Evolutionary conservation across 30 jellyfish, hydroid and myxozoan species (phyloP), one percentile per base, ranked within the genome.

Genomic region (Turritopsis dohrnii): DNA sequence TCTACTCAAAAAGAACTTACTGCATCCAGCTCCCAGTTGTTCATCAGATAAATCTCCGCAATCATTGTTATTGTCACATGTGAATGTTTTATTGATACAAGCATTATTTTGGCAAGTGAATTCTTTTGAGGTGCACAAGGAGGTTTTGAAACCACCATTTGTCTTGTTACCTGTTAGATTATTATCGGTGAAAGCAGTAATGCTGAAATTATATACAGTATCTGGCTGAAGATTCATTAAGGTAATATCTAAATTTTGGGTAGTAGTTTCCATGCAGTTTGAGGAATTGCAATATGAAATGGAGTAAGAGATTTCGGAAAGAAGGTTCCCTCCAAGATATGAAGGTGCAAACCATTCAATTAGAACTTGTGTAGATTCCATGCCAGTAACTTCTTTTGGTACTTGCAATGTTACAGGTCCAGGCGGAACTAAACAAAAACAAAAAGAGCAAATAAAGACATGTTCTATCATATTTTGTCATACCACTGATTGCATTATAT

Each of bases 141-240:
- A 69, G 77, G 77, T 69, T 69, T 7, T 19, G 19, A 69, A 69
- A n/a, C 31, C 16, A 69, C 30, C 77, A 69, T 16, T n/a, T n/a
- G 30, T 27, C 9, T 16, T 9, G 19, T 69, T 23, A 0, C 77
- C 77, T 7, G 77, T 27, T 8, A n/a, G 16, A n/a, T n/a, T 1
- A 7, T 19, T 19, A n/a, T 69, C 19, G 19, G 9, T 21, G 19
- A 69, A 27, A 69, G 77, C 77, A 7, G 77, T 8, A 7, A 69
- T 27, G 19, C 31, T 69, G 30, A 69, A 69, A 69, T 9, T 69
- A 69, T 69, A 69, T 7, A n/a, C 77, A 23, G 16, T 69, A 1
- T 69, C 22, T 69, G 77, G 77, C 30, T 69, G 77, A 8, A 69
- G 19, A 69, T 69, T 27, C 77, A 69, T 69, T 27, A 69, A 69